Conservation (phyloP, 2,888 invertebrate genomes). For the Apamea sordens region DNA sequence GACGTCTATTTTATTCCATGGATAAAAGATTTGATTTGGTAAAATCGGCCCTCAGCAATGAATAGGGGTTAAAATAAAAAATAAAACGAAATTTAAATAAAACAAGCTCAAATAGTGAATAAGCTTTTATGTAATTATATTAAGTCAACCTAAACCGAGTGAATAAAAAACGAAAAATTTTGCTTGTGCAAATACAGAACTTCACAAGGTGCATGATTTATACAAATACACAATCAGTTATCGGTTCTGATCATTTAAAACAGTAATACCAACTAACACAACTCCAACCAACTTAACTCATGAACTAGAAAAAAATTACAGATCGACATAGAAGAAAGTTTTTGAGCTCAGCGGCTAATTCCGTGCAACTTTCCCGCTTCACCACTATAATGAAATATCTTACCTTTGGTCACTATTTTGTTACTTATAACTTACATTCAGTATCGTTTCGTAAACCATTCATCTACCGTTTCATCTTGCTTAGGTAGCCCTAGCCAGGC, state of each 20-base stretch:
- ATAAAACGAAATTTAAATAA: background rate
- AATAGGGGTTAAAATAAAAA: too few relatives aligned
- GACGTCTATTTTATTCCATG: too few relatives aligned
- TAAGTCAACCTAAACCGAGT: background rate
- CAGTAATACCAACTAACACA: too few relatives aligned
- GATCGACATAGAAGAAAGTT: background rate
- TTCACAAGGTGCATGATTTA: background rate
- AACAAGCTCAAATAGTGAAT: background rate
- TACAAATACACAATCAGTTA: background rate
- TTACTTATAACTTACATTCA: background rate
- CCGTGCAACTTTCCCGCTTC: background rate
- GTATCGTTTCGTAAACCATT: background rate
- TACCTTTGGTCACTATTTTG: background rate
- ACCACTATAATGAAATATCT: background rate
- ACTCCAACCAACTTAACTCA: background rate
- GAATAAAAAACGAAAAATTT: background rate
- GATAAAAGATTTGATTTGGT: too few relatives aligned
- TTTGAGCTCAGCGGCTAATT: background rate
- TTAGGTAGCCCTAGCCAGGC: background rate
- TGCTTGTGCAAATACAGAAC: too few relatives aligned
- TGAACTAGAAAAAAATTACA: background rate
- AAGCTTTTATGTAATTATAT: background rate
- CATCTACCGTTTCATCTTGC: background rate
- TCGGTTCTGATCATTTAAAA: background rate
- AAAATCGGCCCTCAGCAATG: too few relatives aligned